A percentile compares a stretch with the other conserved stretches of the same genome.
Evolutionary conservation across 2,888 invertebrate genomes (phyloP).

Genomic region (Eupithecia abbreviata): DNA sequence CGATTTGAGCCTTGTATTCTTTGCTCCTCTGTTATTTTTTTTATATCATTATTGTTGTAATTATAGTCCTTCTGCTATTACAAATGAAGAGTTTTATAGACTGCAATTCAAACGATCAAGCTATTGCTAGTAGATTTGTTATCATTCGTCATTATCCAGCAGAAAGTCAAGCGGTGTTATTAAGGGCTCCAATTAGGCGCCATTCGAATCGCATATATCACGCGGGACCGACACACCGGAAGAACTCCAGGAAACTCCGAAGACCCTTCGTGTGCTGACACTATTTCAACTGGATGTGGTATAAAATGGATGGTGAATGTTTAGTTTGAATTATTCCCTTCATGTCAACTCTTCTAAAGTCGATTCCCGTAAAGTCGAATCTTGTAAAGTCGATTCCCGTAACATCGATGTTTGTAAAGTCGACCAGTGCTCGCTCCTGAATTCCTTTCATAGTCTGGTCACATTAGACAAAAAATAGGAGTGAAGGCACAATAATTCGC

Average conservation of each 20-base stretch:
- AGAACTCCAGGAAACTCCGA: conserved; percentile 73
- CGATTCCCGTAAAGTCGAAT: no score
- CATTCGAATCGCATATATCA: conserved; percentile 80
- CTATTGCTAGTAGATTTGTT: conserved; percentile 1
- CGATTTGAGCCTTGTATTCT: neutral
- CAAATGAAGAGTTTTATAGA: neutral
- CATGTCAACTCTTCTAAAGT: no score
- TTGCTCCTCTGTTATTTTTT: neutral
- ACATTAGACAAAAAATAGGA: no score
- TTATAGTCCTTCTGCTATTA: neutral
- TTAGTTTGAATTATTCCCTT: no score
- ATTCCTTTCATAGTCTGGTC: no score
- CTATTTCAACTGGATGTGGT: conserved; percentile 17
- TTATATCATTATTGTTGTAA: neutral
- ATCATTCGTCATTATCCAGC: conserved; percentile 10
- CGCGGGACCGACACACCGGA: conserved; percentile 74
- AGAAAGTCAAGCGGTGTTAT: conserved; percentile 55
- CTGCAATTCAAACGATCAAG: neutral
- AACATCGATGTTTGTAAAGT: no score
- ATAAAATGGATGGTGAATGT: no score
- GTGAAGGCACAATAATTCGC: no score
- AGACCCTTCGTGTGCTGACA: conserved; percentile 53
- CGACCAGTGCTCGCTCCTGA: no score
- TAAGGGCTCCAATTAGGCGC: conserved; percentile 65
- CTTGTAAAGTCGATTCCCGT: no score